Percentiles rank a stretch among this genome's conserved stretches.
Conservation (phyloP, 2,888 invertebrate genomes). For the Anarsia innoxiella region DNA sequence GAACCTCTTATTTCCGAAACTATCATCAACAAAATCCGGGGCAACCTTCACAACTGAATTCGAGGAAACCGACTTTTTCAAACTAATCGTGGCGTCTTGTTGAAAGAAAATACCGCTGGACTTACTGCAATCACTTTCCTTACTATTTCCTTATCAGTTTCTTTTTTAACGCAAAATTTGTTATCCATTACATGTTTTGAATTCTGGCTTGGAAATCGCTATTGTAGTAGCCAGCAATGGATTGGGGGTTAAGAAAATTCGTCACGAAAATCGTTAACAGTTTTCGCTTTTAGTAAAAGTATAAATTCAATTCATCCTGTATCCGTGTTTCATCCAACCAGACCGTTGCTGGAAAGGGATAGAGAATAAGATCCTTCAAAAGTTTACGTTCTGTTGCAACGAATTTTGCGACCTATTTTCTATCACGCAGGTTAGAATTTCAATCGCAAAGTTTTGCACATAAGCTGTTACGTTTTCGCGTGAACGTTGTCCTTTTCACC, state of each 20-base stretch:
- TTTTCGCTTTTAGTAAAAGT: slow-evolving; percentile 36
- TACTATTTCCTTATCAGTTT: background rate
- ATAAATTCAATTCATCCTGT: slow-evolving; percentile 69
- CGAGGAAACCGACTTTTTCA: slow-evolving; percentile 6
- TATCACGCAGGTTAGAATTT: slow-evolving; percentile 20
- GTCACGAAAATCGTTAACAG: slow-evolving; percentile 30
- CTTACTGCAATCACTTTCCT: slow-evolving; percentile 3
- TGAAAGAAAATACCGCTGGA: slow-evolving; percentile 5
- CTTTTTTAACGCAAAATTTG: background rate
- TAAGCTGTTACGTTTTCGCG: slow-evolving; percentile 32
- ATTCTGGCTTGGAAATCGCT: background rate
- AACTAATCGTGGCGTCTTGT: slow-evolving; percentile 9
- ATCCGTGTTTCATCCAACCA: slow-evolving; percentile 62
- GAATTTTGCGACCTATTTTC: slow-evolving; percentile 20
- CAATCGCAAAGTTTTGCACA: slow-evolving; percentile 16
- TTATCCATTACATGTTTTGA: slow-evolving; percentile 2
- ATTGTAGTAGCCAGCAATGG: slow-evolving; percentile 20
- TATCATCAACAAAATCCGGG: no score
- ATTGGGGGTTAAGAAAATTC: slow-evolving; percentile 25
- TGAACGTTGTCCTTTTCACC: slow-evolving; percentile 63
- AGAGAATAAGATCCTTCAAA: slow-evolving; percentile 56
- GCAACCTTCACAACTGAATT: slow-evolving; percentile 12
- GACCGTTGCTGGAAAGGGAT: slow-evolving; percentile 57
- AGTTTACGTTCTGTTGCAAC: slow-evolving; percentile 26
- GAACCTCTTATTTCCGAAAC: no score